Evolutionary conservation across 2,113 vertebrate species (phyloP).

Genomic region (Centropristis striata): DNA sequence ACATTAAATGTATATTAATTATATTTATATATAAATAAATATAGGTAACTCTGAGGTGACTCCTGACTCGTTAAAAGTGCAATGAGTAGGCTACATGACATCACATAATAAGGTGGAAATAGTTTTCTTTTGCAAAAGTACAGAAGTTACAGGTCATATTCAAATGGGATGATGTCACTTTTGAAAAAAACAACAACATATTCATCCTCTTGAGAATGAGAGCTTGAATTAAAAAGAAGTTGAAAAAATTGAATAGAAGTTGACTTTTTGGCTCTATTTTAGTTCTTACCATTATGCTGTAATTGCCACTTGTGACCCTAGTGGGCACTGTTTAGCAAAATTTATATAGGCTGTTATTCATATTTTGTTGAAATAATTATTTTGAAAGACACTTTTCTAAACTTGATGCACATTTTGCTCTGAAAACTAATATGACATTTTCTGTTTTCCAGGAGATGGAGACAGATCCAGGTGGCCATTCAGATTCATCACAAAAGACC

Average conservation of each 20-base stretch:
- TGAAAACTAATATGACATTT: not conserved
- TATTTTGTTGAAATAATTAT: not conserved
- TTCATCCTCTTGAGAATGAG: not conserved
- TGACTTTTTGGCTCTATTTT: not conserved
- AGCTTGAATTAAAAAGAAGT: not conserved
- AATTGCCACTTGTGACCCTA: not conserved
- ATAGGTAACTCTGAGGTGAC: no score
- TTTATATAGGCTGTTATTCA: not conserved
- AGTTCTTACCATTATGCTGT: not conserved
- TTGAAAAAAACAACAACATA: not conserved
- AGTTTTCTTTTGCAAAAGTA: not conserved
- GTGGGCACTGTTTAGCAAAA: constrained; percentile 14
- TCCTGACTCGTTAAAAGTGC: no score
- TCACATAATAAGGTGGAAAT: not conserved
- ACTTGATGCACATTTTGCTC: not conserved
- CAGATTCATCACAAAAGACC: not conserved
- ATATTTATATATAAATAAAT: no score
- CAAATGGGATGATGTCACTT: not conserved
- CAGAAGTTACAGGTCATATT: not conserved
- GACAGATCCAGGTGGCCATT: not conserved
- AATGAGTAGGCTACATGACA: no score
- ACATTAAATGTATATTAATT: no score
- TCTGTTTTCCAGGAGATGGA: constrained; percentile 10
- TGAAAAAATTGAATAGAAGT: no score
- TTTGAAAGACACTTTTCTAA: not conserved